phyloP scores from a whole-genome alignment of 2,113 vertebrate genomes.

The Dolichotis patagonum region DNA sequence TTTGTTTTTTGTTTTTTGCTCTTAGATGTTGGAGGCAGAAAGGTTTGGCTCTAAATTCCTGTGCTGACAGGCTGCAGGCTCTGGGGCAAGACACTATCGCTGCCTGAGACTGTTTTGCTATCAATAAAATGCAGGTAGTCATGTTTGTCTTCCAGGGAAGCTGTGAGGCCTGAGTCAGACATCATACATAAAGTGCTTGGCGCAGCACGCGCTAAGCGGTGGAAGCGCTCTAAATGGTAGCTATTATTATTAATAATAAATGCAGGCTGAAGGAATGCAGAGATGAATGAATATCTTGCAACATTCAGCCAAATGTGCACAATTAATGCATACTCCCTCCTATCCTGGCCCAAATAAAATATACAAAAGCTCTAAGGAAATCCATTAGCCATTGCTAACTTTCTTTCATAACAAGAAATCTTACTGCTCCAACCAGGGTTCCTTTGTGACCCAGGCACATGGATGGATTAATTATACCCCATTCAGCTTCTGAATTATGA shows the following conservation, averaged over 20 bases:
- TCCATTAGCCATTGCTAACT: background rate
- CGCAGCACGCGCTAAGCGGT: background rate
- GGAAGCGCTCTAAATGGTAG: background rate
- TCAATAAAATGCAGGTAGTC: background rate
- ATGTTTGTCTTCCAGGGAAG: background rate
- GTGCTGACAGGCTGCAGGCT: background rate
- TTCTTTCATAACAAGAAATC: conserved; percentile 15
- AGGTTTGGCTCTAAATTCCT: background rate
- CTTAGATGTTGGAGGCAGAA: background rate
- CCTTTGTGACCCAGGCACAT: rapidly evolving
- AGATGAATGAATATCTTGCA: conserved; percentile 44
- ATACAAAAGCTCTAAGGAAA: background rate
- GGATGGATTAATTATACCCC: background rate
- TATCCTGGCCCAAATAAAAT: background rate
- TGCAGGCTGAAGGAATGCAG: conserved; percentile 22
- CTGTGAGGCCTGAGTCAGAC: background rate
- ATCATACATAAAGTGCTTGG: background rate
- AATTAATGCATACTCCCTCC: background rate
- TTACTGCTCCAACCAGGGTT: background rate
- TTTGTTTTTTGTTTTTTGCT: no score
- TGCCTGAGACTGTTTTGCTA: background rate
- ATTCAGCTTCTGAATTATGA: background rate
- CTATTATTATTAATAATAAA: conserved; percentile 71
- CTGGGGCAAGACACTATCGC: background rate
- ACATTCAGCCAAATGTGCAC: conserved; percentile 1